Percentiles rank a stretch among this genome's conserved stretches.
These are phyloP conservation scores for Crenichthys baileyi DNA, from an alignment of 2,797 vertebrate species.

Conservation along the genomic window DNA sequence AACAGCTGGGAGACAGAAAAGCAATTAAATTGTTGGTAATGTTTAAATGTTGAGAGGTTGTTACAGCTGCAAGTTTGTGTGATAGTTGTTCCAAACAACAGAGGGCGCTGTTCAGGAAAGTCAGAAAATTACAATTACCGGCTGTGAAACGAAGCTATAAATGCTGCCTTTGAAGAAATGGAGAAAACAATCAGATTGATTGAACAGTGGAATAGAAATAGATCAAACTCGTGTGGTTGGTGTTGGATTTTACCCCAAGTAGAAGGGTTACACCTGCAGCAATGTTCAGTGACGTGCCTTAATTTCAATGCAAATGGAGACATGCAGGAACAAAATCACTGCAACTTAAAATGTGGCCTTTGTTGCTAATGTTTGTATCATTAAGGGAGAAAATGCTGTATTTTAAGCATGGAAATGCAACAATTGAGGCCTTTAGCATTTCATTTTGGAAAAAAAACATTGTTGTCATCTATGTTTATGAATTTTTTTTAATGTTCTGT, in stretches of 20 bases:
- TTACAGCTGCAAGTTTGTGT: neutral
- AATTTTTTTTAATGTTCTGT: neutral
- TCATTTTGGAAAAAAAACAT: neutral
- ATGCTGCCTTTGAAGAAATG: too few relatives aligned
- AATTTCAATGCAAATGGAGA: neutral
- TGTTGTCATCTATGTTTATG: too few relatives aligned
- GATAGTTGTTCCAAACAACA: neutral
- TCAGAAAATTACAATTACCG: neutral
- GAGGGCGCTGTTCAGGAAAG: neutral
- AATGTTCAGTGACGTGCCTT: neutral
- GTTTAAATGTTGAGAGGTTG: neutral
- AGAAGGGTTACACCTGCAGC: too few relatives aligned
- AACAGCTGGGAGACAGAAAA: conserved; percentile 17
- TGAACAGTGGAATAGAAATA: too few relatives aligned
- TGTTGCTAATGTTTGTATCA: neutral
- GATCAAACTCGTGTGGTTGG: too few relatives aligned
- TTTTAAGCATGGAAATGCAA: neutral
- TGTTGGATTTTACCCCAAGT: too few relatives aligned
- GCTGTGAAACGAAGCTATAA: too few relatives aligned
- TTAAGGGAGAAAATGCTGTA: too few relatives aligned
- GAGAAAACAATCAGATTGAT: too few relatives aligned
- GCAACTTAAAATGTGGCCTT: neutral
- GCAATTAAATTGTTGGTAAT: conserved; percentile 8
- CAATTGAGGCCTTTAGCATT: neutral
- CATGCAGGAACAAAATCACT: neutral